phyloP scores from a whole-genome alignment of 2,888 invertebrate species.

The Neoitamus cyanurus region DNA sequence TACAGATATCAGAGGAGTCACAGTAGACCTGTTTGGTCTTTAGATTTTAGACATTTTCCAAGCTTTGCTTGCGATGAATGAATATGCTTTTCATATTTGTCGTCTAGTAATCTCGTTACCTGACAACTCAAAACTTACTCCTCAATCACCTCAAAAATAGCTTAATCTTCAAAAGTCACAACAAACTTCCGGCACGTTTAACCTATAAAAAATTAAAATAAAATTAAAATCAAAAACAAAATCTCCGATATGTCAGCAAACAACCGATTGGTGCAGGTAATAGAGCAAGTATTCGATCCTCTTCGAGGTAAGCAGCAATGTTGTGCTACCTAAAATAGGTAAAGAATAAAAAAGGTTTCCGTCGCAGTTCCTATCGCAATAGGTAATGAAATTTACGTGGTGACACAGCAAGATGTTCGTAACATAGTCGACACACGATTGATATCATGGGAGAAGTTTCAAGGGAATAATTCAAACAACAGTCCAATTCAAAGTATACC shows the following conservation, averaged over 20 bases:
- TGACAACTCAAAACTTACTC: too few species aligned
- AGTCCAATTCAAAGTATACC: too few species aligned
- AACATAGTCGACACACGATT: constrained; percentile 7
- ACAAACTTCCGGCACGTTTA: not conserved
- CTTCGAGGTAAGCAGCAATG: not conserved
- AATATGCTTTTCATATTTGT: not conserved
- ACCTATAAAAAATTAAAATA: not conserved
- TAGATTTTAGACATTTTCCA: too few species aligned
- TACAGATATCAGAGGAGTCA: too few species aligned
- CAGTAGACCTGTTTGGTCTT: too few species aligned
- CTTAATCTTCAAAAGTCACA: not conserved
- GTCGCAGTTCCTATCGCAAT: constrained; percentile 5
- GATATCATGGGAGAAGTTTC: not conserved
- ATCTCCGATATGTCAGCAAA: not conserved
- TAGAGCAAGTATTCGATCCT: not conserved
- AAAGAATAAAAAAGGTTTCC: not conserved
- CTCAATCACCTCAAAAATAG: not conserved
- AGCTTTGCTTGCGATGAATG: too few species aligned
- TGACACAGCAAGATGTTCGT: constrained; percentile 25
- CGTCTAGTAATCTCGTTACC: not conserved
- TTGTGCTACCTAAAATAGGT: not conserved
- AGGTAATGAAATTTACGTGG: not conserved
- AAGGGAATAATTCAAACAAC: not conserved
- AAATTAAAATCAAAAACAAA: not conserved
- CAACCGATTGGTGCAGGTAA: not conserved